These are phyloP conservation scores for Psilopsiagon aymara DNA, from an alignment of 2,113 vertebrate species.

Conservation along the genomic window DNA sequence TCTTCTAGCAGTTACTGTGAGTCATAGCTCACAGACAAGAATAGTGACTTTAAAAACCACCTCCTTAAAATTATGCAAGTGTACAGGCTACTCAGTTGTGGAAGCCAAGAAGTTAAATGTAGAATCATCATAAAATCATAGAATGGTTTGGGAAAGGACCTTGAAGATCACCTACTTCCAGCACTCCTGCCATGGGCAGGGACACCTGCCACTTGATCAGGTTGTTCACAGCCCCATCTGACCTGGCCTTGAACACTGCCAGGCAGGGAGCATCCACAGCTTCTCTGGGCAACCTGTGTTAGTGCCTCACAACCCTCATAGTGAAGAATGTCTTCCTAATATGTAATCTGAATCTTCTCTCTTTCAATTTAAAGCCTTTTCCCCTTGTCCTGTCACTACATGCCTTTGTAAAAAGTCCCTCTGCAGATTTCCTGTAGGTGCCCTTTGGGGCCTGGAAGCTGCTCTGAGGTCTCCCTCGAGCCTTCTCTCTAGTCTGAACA, in stretches of 20 bases:
- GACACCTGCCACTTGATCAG: background rate
- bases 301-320: background rate
- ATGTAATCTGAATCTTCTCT: background rate
- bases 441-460: background rate
- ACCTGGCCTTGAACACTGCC: background rate
- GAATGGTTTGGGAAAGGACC: background rate
- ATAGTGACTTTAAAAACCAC: background rate
- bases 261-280: background rate
- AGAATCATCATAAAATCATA: background rate
- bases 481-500: background rate
- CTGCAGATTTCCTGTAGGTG: background rate
- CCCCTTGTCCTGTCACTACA: background rate
- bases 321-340: background rate
- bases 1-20: background rate
- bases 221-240: background rate
- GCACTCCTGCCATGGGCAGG: background rate
- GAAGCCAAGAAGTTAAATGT: background rate
- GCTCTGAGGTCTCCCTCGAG: background rate
- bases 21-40: background rate
- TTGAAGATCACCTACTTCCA: background rate
- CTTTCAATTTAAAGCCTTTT: background rate
- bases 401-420: background rate
- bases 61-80: background rate
- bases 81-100: background rate
- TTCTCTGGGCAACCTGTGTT: background rate